Conservation (phyloP, 1,140 invertebrate genomes). For the Apocrypta bakeri region DNA sequence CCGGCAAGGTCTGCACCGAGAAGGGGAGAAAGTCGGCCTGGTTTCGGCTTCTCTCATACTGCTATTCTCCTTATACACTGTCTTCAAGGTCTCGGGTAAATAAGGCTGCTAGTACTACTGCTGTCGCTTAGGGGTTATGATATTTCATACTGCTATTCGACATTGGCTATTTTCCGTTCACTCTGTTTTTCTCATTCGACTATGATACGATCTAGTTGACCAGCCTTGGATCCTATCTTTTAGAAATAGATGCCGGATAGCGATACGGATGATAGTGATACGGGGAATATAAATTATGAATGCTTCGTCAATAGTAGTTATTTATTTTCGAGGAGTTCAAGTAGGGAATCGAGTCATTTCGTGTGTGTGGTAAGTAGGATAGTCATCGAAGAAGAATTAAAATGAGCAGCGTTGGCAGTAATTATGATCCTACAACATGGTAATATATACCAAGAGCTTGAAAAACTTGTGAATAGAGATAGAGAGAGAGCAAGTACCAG, state of each 20-base stretch:
- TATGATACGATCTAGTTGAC: background rate
- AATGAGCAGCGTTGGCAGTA: no score
- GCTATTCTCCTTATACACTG: background rate
- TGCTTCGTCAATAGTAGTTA: no score
- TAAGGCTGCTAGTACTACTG: background rate
- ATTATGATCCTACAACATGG: no score
- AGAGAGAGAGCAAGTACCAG: no score
- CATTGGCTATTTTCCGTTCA: background rate
- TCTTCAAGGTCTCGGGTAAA: conserved; percentile 23
- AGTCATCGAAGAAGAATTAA: no score
- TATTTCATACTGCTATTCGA: background rate
- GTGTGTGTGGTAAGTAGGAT: no score
- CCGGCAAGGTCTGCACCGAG: background rate
- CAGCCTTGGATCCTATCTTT: conserved; percentile 3
- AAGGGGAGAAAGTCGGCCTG: background rate
- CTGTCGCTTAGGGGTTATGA: background rate
- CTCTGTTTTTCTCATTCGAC: background rate
- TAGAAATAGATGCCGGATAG: background rate
- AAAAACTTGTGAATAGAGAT: no score
- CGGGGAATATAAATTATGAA: no score
- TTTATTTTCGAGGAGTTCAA: no score
- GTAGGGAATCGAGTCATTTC: no score
- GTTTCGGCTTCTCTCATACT: background rate
- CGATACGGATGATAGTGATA: no score
- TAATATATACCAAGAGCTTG: no score